phyloP scores from a whole-genome alignment of 2,888 invertebrate species.

The Camptogramma bilineatum region DNA sequence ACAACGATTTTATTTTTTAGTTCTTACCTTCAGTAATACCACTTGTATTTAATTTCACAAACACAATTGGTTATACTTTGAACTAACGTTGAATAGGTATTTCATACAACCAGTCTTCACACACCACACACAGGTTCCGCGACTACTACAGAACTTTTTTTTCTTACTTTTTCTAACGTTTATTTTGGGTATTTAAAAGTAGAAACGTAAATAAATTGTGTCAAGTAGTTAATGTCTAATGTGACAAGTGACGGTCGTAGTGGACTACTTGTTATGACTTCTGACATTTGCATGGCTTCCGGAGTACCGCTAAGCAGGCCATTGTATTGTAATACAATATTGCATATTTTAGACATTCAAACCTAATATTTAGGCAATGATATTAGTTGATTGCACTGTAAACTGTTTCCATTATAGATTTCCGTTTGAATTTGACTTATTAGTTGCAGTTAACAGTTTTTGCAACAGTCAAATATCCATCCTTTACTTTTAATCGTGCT shows the following conservation, averaged over 20 bases:
- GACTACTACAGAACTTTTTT: no score
- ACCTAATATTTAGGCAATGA: constrained; percentile 5
- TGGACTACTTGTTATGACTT: constrained; percentile 64
- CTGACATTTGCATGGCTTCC: constrained; percentile 69
- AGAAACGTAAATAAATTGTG: constrained; percentile 2
- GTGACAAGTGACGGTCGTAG: constrained; percentile 34
- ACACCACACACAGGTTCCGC: no score
- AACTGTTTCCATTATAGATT: neutral
- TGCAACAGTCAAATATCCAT: neutral
- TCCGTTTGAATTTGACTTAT: neutral
- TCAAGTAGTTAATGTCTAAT: constrained; percentile 12
- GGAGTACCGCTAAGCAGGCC: constrained; percentile 27
- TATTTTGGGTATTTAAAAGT: no score
- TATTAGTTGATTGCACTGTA: neutral
- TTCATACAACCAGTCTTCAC: no score
- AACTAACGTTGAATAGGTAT: no score
- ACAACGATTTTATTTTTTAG: no score
- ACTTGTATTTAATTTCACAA: no score
- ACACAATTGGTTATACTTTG: neutral
- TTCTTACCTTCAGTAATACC: no score
- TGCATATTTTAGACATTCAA: constrained; percentile 8
- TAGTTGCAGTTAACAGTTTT: neutral
- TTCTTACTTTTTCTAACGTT: neutral
- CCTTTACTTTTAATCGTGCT: neutral
- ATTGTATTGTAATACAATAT: constrained; percentile 20